phyloP scores from a whole-genome alignment of 2,113 vertebrate species.

The Gallinago undulata region DNA sequence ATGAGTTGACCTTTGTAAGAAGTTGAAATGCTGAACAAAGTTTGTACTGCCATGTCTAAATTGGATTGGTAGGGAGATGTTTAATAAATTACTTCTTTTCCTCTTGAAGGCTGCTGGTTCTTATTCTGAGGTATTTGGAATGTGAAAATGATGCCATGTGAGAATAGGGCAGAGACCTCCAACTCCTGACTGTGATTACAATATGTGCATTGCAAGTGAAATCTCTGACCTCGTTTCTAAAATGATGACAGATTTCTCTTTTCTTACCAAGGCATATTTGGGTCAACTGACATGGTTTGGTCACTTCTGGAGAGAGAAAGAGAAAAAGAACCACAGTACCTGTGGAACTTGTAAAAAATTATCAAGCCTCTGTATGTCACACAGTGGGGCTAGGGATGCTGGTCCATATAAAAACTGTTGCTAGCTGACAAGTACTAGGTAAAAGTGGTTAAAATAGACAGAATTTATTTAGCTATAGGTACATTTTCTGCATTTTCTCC shows the following conservation, averaged over 20 bases:
- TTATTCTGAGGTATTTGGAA: neutral
- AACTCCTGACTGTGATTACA: neutral
- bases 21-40: accelerated
- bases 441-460: neutral
- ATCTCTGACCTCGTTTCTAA: neutral
- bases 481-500: neutral
- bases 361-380: neutral
- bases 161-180: neutral
- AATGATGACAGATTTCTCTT: neutral
- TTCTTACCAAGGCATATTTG: neutral
- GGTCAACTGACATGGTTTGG: neutral
- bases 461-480: neutral
- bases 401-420: neutral
- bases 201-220: neutral
- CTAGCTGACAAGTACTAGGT: neutral
- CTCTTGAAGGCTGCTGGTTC: neutral
- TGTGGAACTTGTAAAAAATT: neutral
- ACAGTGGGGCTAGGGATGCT: neutral
- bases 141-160: neutral
- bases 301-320: neutral
- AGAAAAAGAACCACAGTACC: neutral
- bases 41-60: neutral
- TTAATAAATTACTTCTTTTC: neutral
- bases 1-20: neutral
- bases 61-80: neutral